Base-by-base conservation (phyloP, 2,797 vertebrate genomes). In the Chaenodraco wilsoni region DNA sequence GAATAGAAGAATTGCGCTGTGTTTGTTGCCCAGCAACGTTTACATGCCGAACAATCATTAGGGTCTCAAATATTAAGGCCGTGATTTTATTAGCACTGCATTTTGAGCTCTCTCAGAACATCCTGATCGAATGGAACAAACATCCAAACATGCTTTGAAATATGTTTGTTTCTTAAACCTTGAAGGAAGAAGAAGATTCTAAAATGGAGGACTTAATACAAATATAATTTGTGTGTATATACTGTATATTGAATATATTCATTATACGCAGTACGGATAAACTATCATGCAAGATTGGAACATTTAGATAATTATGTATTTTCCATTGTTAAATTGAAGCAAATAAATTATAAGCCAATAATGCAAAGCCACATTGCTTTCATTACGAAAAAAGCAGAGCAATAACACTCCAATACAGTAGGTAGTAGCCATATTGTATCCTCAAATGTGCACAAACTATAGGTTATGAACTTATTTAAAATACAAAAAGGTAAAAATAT, bases 11-110 rank as follows among this genome's bases (percentile, higher is more conserved):
- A 12, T 31, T 49, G 16, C 78, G 65, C 21, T 62, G 43, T 50
- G 33, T 76, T 76, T 81, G 84, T 90, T 89, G 78, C 87, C 62
- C 45, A 15, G 88, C 84, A 88, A 87, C 79, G 2, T 65, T 74
- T 58, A 51, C 50, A 43, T 67, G 60, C 59, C 48, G 55, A 83
- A 83, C 63, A 67, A 10, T 65, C 41, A 66, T 76, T 74, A 58
- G 70, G 57, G 67, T 75, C 1, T 12, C 16, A 64, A 52, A 67
- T 70, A 40, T 73, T 58, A 43, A 81, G 66, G 50, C 52, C 59
- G 41, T 80, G 50, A 81, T 79, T 87, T 81, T 65, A 83, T 45
- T 43, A 71, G 37, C 43, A 48, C 12, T 64, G 49, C 55, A 74
- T 65, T 70, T 57, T 57, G 5, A 78, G 64, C 37, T 51, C 63